These are phyloP conservation scores for Pollimyrus isidori DNA, from an alignment of 2,113 vertebrate species.

Conservation along the genomic window DNA sequence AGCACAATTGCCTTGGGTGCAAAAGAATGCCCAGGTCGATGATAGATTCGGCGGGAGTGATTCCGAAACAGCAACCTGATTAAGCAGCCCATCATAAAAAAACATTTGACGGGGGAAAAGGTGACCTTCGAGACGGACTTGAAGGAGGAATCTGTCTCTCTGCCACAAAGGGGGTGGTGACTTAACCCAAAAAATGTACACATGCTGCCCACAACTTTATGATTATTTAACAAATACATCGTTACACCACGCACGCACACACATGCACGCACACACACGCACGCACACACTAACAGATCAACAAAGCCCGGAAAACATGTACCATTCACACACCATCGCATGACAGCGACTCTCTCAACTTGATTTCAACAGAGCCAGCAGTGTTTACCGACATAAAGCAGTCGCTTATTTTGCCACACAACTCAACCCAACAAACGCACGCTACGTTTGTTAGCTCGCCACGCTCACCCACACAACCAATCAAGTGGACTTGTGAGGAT, in stretches of 20 bases:
- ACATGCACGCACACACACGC: background rate
- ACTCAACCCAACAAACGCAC: background rate
- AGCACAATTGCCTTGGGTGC: background rate
- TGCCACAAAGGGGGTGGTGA: background rate
- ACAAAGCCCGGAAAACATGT: background rate
- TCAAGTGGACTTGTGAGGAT: background rate
- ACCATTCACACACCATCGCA: background rate
- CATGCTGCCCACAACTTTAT: background rate
- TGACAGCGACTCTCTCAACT: background rate
- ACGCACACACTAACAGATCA: background rate
- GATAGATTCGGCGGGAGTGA: background rate
- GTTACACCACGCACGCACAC: background rate
- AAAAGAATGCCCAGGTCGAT: background rate
- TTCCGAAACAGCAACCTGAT: background rate
- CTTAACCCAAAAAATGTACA: background rate
- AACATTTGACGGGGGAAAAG: background rate
- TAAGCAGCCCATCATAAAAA: background rate
- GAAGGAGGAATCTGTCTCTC: background rate
- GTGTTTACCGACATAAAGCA: background rate
- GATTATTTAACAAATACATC: background rate
- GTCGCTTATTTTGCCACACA: background rate
- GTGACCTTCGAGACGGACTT: background rate
- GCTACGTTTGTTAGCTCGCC: background rate
- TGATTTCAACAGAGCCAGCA: background rate
- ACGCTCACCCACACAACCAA: background rate